A percentile compares a stretch with the other conserved stretches of the same genome.
Conservation (phyloP, 2,797 vertebrate species). For the Parambassis ranga region DNA sequence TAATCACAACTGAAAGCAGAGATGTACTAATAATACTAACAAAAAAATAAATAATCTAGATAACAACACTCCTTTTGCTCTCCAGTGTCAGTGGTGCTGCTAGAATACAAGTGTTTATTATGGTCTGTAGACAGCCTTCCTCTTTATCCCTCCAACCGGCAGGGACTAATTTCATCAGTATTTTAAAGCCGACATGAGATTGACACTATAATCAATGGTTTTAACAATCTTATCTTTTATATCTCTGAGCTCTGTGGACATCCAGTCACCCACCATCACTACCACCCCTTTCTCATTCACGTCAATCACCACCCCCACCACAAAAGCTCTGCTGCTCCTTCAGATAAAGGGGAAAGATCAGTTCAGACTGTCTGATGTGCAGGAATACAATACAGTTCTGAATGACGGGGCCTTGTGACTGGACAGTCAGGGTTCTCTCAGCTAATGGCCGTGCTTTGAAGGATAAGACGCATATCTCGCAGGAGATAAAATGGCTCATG, state of each 20-base stretch:
- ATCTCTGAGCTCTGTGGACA: constrained; percentile 4
- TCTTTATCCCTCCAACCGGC: background rate
- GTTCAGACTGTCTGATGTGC: background rate
- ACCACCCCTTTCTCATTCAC: background rate
- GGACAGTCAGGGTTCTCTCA: no score
- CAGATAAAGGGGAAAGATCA: constrained; percentile 22
- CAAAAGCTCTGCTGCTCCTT: constrained; percentile 16
- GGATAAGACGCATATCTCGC: background rate
- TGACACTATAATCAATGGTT: constrained; percentile 1
- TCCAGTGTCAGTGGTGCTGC: background rate
- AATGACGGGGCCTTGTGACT: background rate
- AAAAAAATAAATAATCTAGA: background rate
- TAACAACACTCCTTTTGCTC: background rate
- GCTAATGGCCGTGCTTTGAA: no score
- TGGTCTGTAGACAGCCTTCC: background rate
- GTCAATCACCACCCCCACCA: constrained; percentile 27
- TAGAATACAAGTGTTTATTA: background rate
- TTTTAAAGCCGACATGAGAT: background rate
- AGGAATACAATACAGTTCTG: background rate
- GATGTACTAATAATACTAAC: no score
- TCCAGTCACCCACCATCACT: constrained; percentile 1
- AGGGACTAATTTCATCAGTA: background rate
- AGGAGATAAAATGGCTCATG: background rate
- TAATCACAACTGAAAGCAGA: no score
- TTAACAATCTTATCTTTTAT: constrained; percentile 8